Conservation (phyloP, 2,797 vertebrate species). For the Lateolabrax maculatus region DNA sequence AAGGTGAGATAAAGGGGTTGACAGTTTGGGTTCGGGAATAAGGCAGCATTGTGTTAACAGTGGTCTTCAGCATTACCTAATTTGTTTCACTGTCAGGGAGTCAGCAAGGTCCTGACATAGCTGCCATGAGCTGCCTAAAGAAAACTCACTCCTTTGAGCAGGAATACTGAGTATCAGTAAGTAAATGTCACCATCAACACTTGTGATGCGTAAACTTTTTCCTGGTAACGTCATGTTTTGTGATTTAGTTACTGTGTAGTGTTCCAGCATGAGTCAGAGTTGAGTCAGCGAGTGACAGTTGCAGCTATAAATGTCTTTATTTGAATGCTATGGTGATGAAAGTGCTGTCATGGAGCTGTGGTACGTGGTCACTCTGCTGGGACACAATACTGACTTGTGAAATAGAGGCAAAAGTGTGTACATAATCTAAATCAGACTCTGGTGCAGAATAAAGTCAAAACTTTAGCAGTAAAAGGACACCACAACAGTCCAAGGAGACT, state of each 20-base stretch:
- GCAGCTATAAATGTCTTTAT: constrained; percentile 47
- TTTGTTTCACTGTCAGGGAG: constrained; percentile 29
- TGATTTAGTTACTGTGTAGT: constrained; percentile 14
- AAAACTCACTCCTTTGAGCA: constrained; percentile 19
- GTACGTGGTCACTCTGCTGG: constrained; percentile 35
- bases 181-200: constrained; percentile 37
- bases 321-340: constrained; percentile 44
- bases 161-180: neutral
- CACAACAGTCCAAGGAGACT: constrained; percentile 29
- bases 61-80: constrained; percentile 36
- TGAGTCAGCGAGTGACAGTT: constrained; percentile 13
- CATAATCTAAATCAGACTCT: constrained; percentile 41
- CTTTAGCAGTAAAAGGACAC: constrained; percentile 36
- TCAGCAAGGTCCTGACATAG: constrained; percentile 33
- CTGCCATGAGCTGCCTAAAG: constrained; percentile 23
- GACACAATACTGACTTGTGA: constrained; percentile 45
- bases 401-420: constrained; percentile 52
- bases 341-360: constrained; percentile 23
- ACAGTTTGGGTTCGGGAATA: constrained; percentile 45
- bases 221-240: constrained; percentile 37
- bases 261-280: constrained; percentile 19
- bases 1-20: constrained; percentile 30
- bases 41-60: constrained; percentile 15
- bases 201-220: constrained; percentile 11
- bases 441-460: constrained; percentile 47